phyloP scores from a whole-genome alignment of 2,888 invertebrate genomes.

The Aphodius granarius region DNA sequence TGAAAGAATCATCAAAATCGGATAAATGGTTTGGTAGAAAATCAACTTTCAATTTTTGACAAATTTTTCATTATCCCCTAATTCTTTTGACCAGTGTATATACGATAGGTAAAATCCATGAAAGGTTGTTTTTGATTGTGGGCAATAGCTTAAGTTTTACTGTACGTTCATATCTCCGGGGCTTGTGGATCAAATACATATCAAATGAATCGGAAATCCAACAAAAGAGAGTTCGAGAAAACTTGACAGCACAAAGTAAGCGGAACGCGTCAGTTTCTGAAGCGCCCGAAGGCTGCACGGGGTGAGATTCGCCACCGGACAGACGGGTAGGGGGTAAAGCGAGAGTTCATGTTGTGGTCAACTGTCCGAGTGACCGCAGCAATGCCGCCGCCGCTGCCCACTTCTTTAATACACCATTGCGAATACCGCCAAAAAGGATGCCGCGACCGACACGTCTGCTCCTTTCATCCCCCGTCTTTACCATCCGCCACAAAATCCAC shows the following conservation, averaged over 20 bases:
- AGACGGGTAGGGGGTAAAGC: conserved; percentile 10
- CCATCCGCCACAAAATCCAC: neutral
- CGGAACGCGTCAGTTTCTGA: neutral
- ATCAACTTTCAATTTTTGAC: too few relatives aligned
- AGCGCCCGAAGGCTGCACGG: neutral
- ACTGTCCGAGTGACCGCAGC: conserved; percentile 11
- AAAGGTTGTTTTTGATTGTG: too few relatives aligned
- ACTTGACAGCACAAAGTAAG: neutral
- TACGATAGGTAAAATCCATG: too few relatives aligned
- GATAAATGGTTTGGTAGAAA: too few relatives aligned
- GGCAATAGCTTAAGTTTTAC: too few relatives aligned
- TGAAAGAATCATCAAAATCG: too few relatives aligned
- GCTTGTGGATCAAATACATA: too few relatives aligned
- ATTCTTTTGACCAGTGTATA: too few relatives aligned
- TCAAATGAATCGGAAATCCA: too few relatives aligned
- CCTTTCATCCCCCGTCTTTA: neutral
- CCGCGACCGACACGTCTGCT: neutral
- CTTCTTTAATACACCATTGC: conserved; percentile 5
- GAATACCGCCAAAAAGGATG: neutral
- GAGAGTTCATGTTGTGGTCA: conserved; percentile 13
- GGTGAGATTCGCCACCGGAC: neutral
- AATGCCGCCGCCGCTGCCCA: neutral
- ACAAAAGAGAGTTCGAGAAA: neutral
- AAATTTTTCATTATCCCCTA: too few relatives aligned
- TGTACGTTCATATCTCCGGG: too few relatives aligned